Evolutionary conservation across 2,797 vertebrate genomes (phyloP), one percentile per base, ranked within the genome.

Genomic region (Emys orbicularis): DNA sequence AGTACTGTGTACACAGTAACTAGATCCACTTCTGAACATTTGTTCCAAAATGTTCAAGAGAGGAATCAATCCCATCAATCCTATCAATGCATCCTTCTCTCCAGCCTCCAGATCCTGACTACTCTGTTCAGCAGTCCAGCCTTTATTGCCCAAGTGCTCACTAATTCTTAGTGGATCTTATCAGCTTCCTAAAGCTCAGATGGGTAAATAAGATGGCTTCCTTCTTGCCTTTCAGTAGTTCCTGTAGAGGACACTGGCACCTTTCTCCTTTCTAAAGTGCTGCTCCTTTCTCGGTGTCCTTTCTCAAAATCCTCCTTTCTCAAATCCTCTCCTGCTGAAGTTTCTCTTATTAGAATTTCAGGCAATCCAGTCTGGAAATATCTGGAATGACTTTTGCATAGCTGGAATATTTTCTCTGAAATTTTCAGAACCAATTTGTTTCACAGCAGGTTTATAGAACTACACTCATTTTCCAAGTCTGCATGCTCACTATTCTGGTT

Each of bases 341-440:
- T 23, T 72, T 72, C 6, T 72, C 37, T 19, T 21, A 5, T 6
- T 72, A 15, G 52, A 76, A 54, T 74, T 44, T 74, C 72, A 47
- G 29, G 21, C 3, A 3, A 72, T 23, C 25, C 44, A 84, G 88
- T 57, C 53, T 88, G 77, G 12, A 76, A 68, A 47, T 21, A 12
- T 77, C 85, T 80, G 44, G 95, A 95, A 84, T 3, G 12, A 54
- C 49, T 88, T 92, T 74, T 49, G 25, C 0, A 1, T 84, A 0
- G 7, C 1, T 21, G 19, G 83, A 90, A 81, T n/a, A 87, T 57
- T 6, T 27, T 37, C 81, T 83, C 31, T 76, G 84, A 80, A 76
- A 79, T 87, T 94, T 86, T 90, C 79, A 93, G 84, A 84, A n/a
- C 82, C 65, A 82, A 84, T 89, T 96, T 84, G 81, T 93, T 96